Conservation (phyloP, 2,797 vertebrate species). For the Melanotaenia parkinsoni region DNA sequence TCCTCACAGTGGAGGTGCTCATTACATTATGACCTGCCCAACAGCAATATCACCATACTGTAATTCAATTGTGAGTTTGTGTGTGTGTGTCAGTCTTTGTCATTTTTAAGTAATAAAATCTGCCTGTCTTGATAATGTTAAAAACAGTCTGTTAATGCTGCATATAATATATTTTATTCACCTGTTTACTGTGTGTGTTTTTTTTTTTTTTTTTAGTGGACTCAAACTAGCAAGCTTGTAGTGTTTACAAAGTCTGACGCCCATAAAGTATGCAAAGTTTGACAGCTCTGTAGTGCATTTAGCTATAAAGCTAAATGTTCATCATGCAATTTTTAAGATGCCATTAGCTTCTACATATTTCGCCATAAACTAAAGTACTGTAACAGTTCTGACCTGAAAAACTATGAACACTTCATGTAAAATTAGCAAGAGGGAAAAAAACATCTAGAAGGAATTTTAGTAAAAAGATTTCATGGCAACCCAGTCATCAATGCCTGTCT, state of each 20-base stretch:
- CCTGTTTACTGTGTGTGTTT: not conserved
- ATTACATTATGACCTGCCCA: constrained; percentile 70
- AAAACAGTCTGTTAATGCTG: constrained; percentile 4
- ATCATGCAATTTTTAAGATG: not conserved
- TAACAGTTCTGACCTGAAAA: not conserved
- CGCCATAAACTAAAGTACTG: not conserved
- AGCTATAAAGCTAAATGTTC: not conserved
- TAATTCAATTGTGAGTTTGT: constrained; percentile 60
- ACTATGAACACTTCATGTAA: not conserved
- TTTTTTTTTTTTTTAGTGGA: not conserved
- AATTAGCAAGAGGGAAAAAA: not conserved
- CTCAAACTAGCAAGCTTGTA: not conserved
- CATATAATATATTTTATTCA: not conserved
- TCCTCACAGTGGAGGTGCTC: constrained; percentile 53
- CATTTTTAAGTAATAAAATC: constrained; percentile 24
- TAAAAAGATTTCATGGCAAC: not conserved
- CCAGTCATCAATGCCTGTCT: not conserved
- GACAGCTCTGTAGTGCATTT: not conserved
- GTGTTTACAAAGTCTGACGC: not conserved
- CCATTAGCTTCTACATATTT: not conserved
- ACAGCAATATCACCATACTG: constrained; percentile 52
- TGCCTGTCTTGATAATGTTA: constrained; percentile 3
- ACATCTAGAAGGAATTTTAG: too few species aligned
- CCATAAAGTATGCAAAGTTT: not conserved
- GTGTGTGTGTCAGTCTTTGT: constrained; percentile 16